Evolutionary conservation across 1,140 invertebrate species (phyloP).

Genomic region (Littorina saxatilis): DNA sequence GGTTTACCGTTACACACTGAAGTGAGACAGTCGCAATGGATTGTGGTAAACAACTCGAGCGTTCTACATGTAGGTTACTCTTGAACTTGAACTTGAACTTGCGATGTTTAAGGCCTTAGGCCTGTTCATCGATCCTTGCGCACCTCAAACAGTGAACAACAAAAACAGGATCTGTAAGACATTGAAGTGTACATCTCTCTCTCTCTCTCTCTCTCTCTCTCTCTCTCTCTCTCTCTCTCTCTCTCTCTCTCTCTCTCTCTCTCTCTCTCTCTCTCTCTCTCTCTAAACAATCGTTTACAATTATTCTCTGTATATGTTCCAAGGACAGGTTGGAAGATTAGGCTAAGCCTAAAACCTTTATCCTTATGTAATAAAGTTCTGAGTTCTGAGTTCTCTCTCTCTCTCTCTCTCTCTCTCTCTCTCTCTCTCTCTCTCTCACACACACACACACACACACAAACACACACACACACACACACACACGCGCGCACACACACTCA

Average conservation of each 20-base stretch:
- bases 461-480: not conserved
- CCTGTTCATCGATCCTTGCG: not conserved
- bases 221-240: not conserved
- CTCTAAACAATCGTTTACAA: too few relatives aligned
- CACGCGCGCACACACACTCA: not conserved
- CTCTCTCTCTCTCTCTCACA: not conserved
- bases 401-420: constrained; percentile 23
- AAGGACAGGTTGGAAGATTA: too few relatives aligned
- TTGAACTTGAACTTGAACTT: too few relatives aligned
- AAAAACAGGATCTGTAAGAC: not conserved
- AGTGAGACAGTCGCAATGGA: not conserved
- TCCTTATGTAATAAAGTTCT: too few relatives aligned
- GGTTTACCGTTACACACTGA: not conserved
- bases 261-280: constrained; percentile 7
- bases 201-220: not conserved
- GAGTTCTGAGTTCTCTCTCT: constrained; percentile 22
- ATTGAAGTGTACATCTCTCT: not conserved
- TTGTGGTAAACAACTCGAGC: not conserved
- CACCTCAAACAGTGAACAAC: not conserved
- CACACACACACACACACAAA: not conserved
- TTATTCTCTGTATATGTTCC: too few relatives aligned
- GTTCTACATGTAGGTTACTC: not conserved
- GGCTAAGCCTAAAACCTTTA: too few relatives aligned
- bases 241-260: not conserved
- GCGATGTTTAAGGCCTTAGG: too few relatives aligned